Base-by-base conservation (phyloP, 37 sponge, comb jelly and placozoan species). In the Amphimedon queenslandica region DNA sequence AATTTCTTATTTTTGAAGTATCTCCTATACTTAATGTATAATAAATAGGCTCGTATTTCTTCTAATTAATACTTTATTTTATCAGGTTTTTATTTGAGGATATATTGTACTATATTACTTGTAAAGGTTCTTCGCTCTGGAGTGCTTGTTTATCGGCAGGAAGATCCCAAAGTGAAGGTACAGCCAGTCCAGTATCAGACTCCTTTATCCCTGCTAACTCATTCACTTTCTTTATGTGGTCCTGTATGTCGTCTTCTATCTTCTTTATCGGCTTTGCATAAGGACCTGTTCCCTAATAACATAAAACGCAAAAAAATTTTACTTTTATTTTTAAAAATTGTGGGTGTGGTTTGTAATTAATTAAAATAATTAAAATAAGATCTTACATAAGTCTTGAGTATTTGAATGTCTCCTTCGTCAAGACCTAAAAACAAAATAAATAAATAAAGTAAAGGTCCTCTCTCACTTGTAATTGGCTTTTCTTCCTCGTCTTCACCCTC, bases 121-220 rank as follows among this genome's bases (percentile, higher is more conserved):
- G 98, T 5, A 97, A 74, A 3, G 98, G 98, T 63, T 97, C 95
- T 71, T 94, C 98, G 11, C 83, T 84, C 61, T 91, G 92, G 21
- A 97, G 86, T 10, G 98, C 90, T 65, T 90, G 92, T 67, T 97
- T 97, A 77, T 97, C 98, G 1, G 98, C 94, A 23, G 88, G 77
- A 33, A 97, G 78, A 81, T 97, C 98, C 98, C 98, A 97, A 37
- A 97, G 82, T 23, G 92, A 91, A 20, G 98, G 98, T 4, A 82
- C 74, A 31, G 94, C 92, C 27, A 97, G 82, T 1, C 98, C 98
- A 42, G 98, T 97, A 73, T 97, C 98, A 10, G 98, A 97, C 78
- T 97, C 98, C 81, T 97, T 91, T 68, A 88, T 80, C 65, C 96
- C 96, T 27, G 86, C 85, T 2, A 94, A 84, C 73, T 97, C 94